Conservation (phyloP, 2,888 invertebrate species). For the Drosophila monieri region DNA sequence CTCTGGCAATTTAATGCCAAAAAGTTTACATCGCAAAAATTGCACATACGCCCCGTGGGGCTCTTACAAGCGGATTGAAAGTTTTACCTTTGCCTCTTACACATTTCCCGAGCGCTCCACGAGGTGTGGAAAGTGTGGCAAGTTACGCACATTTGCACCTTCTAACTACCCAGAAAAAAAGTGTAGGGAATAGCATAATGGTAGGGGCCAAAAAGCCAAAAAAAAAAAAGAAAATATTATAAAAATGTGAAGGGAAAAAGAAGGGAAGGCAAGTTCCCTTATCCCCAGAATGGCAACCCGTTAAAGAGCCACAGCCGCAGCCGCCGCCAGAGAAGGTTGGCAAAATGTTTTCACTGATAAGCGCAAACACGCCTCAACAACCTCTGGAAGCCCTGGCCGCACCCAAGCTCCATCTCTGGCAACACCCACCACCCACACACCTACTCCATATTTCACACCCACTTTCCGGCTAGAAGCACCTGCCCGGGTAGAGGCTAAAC, state of each 20-base stretch:
- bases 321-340: constrained; percentile 42
- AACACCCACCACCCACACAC: constrained; percentile 3
- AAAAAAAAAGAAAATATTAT: neutral
- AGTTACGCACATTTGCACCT: constrained; percentile 64
- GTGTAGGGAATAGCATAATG: constrained; percentile 11
- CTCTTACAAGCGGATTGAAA: constrained; percentile 41
- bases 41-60: constrained; percentile 52
- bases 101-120: constrained; percentile 23
- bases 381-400: constrained; percentile 8
- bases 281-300: constrained; percentile 52
- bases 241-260: neutral
- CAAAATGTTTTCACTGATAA: constrained; percentile 71
- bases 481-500: constrained; percentile 57
- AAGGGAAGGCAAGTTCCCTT: constrained; percentile 16
- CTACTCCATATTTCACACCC: constrained; percentile 18
- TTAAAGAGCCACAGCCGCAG: constrained; percentile 63
- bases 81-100: constrained; percentile 13
- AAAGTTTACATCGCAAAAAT: constrained; percentile 69
- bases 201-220: neutral
- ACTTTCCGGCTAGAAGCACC: constrained; percentile 40
- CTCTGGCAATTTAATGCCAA: constrained; percentile 74
- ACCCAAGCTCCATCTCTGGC: constrained; percentile 12
- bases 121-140: constrained; percentile 60
- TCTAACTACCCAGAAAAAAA: constrained; percentile 30
- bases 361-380: constrained; percentile 54